Evolutionary conservation across 1,140 invertebrate species (phyloP), one percentile per base, ranked within the genome.

Genomic region (Acyrthosiphon pisum): DNA sequence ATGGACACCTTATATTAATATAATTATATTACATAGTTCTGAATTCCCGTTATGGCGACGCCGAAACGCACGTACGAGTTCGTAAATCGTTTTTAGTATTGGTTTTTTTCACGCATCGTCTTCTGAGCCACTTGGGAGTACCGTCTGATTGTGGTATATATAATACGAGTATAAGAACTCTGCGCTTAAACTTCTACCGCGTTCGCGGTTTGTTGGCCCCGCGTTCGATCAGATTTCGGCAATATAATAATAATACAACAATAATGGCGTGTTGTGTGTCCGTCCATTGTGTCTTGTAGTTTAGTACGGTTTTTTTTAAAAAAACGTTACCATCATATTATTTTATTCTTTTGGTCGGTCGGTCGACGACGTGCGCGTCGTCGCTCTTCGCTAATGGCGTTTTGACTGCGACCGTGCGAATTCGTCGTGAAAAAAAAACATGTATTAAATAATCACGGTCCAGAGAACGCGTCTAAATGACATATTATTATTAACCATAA

Each of bases 381-480:
- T 76, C n/a, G n/a, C 60, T n/a, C 2, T 14, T 76, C 30, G 60
- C 60, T 76, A n/a, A 76, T 76, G n/a, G 60, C 22, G 60, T 76
- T 76, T 76, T 30, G 14, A 14, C 60, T 41, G 35, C 35, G 50
- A 89, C 50, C 88, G 88, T 68, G 90, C 90, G 90, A 76, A 91
- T 22, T 91, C 9, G 11, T 35, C 20, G 23, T 84, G 37, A 56
- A 91, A 68, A 68, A 90, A 76, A 56, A 91, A 46, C 30, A 60
- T 37, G 37, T 86, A 46, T 86, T 46, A 46, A 46, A 86, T 89
- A 89, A 56, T 89, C 48, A 89, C 48, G 48, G 48, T 89, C 88
- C 7, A 41, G 20, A 35, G 88, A 89, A 89, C 87, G 11, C 83
- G 87, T 89, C 35, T 53, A 89, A 89, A 89, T 46, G 87, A 89